Percentiles rank a stretch among this genome's conserved stretches.
These are phyloP conservation scores for Micrasema minimum DNA, from an alignment of 1,140 invertebrate species.

Conservation along the genomic window DNA sequence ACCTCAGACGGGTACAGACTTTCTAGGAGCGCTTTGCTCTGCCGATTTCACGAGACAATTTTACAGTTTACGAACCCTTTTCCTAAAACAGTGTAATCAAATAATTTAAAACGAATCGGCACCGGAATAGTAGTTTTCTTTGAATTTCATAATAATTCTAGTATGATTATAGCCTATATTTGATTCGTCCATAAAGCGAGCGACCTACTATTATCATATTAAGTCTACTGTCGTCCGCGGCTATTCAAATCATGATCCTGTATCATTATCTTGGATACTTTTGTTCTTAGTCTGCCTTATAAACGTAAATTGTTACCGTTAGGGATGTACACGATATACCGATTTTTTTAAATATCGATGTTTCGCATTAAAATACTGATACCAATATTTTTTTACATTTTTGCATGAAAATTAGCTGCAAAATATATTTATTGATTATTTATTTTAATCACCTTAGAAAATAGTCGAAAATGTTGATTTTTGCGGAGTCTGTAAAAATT, in stretches of 20 bases:
- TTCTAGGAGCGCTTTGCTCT: too few relatives aligned
- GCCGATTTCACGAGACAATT: not conserved
- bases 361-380: too few relatives aligned
- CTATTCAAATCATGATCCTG: slow-evolving; percentile 23
- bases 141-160: slow-evolving; percentile 46
- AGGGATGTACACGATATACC: too few relatives aligned
- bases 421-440: too few relatives aligned
- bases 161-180: slow-evolving; percentile 41
- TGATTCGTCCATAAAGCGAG: slow-evolving; percentile 11
- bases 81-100: slow-evolving; percentile 20
- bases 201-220: slow-evolving; percentile 23
- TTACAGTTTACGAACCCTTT: slow-evolving; percentile 13
- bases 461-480: too few relatives aligned
- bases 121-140: slow-evolving; percentile 38
- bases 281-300: slow-evolving; percentile 7
- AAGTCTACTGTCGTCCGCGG: slow-evolving; percentile 15
- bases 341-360: too few relatives aligned
- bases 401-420: too few relatives aligned
- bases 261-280: slow-evolving; percentile 1
- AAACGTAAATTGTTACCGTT: slow-evolving; percentile 5
- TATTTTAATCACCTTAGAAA: too few relatives aligned
- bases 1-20: too few relatives aligned
- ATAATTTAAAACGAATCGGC: slow-evolving; percentile 29
- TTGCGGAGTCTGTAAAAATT: too few relatives aligned
- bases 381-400: too few relatives aligned